A percentile compares a stretch with the other conserved stretches of the same genome.
Evolutionary conservation across 1,140 invertebrate species (phyloP).

Genomic region (Brachionus calyciflorus): DNA sequence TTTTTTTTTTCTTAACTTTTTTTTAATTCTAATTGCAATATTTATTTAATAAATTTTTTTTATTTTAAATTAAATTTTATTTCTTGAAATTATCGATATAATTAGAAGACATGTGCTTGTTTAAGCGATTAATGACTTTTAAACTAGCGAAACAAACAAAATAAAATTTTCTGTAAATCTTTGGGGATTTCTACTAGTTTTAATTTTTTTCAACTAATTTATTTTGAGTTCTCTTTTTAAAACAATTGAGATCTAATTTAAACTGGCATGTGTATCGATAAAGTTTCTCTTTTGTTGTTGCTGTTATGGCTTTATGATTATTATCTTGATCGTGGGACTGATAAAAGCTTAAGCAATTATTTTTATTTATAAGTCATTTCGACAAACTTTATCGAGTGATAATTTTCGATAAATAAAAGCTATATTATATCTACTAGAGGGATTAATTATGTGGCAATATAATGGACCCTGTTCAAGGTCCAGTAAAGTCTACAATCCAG

Average conservation of each 20-base stretch:
- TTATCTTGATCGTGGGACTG: slow-evolving; percentile 21
- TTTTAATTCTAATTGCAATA: not conserved
- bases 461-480: too few relatives aligned
- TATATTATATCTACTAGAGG: too few relatives aligned
- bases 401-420: too few relatives aligned
- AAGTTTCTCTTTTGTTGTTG: too few relatives aligned
- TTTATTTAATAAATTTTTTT: not conserved
- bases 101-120: not conserved
- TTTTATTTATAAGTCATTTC: too few relatives aligned
- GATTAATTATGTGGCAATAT: too few relatives aligned
- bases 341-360: slow-evolving; percentile 13
- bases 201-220: not conserved
- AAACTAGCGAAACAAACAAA: not conserved
- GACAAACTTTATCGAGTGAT: too few relatives aligned
- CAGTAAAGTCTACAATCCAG: too few relatives aligned
- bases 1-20: not conserved
- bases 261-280: slow-evolving; percentile 29
- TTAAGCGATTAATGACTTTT: not conserved
- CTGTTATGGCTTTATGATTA: too few relatives aligned
- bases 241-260: not conserved
- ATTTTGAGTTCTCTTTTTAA: slow-evolving; percentile 11
- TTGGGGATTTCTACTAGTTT: not conserved
- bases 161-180: too few relatives aligned
- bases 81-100: not conserved
- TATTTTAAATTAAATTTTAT: not conserved